These are phyloP conservation scores for Neodon shergylaensis DNA, from an alignment of 2,113 vertebrate species.

Conservation along the genomic window DNA sequence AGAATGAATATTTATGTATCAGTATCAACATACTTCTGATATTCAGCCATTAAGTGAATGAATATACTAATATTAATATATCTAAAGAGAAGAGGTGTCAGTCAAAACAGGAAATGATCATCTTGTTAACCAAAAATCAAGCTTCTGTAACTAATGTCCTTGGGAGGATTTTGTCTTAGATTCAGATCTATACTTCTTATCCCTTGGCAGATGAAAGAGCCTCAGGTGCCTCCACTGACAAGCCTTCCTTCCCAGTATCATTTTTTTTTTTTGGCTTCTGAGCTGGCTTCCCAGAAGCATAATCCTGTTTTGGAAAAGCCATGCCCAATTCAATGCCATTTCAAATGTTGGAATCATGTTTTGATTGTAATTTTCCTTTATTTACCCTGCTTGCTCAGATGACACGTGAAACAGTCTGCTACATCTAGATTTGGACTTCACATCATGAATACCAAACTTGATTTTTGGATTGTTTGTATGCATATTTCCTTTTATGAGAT, in stretches of 20 bases:
- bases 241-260: neutral
- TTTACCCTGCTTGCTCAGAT: neutral
- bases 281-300: neutral
- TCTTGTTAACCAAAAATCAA: neutral
- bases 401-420: neutral
- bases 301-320: neutral
- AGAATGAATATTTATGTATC: neutral
- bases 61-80: conserved; percentile 55
- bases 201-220: neutral
- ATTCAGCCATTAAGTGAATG: neutral
- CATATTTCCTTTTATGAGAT: neutral
- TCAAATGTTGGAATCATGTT: neutral
- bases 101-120: conserved; percentile 36
- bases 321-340: neutral
- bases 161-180: neutral
- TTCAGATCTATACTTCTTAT: neutral
- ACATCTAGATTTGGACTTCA: neutral
- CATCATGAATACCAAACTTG: neutral
- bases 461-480: neutral
- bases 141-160: neutral
- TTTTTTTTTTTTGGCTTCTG: neutral
- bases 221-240: neutral
- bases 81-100: conserved; percentile 33
- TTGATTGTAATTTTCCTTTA: neutral
- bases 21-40: neutral